A percentile compares a stretch with the other conserved stretches of the same genome.
Conservation (phyloP, 1,140 invertebrate species). For the Heliconius nattereri region DNA sequence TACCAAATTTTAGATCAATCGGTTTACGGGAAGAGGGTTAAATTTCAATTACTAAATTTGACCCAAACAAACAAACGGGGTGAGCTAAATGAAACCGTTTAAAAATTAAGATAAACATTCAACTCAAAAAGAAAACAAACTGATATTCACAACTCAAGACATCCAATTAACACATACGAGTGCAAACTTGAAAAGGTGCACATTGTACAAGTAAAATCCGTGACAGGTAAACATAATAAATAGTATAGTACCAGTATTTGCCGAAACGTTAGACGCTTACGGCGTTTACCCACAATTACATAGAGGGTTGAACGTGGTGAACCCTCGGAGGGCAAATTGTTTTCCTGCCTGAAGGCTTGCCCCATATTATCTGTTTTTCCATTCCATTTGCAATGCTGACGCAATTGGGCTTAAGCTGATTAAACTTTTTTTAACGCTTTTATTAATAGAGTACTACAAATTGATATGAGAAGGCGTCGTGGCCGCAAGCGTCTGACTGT, state of each 20-base stretch:
- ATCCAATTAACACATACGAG: slow-evolving; percentile 1
- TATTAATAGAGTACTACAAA: background rate
- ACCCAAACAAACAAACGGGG: too few species aligned
- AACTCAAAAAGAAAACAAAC: background rate
- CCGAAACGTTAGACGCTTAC: slow-evolving; percentile 46
- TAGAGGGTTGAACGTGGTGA: slow-evolving; percentile 50
- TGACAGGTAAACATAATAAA: slow-evolving; percentile 14
- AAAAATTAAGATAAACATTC: too few species aligned
- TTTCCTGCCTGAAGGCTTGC: slow-evolving; percentile 61
- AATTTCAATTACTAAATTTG: too few species aligned
- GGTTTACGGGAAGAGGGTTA: too few species aligned
- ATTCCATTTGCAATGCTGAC: slow-evolving; percentile 49
- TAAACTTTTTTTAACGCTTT: slow-evolving; percentile 37
- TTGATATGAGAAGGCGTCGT: too few species aligned
- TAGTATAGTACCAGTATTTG: slow-evolving; percentile 15
- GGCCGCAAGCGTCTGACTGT: too few species aligned
- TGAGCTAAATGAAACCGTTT: too few species aligned
- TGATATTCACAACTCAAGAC: background rate
- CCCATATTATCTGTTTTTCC: slow-evolving; percentile 60
- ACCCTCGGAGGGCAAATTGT: slow-evolving; percentile 54
- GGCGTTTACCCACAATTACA: slow-evolving; percentile 60
- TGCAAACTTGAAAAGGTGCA: background rate
- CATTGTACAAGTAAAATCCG: slow-evolving; percentile 15
- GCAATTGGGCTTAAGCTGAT: slow-evolving; percentile 55
- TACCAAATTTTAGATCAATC: too few species aligned